Evolutionary conservation across 2,113 vertebrate genomes (phyloP), one percentile per base, ranked within the genome.

Genomic region (Acrocephalus arundinaceus): DNA sequence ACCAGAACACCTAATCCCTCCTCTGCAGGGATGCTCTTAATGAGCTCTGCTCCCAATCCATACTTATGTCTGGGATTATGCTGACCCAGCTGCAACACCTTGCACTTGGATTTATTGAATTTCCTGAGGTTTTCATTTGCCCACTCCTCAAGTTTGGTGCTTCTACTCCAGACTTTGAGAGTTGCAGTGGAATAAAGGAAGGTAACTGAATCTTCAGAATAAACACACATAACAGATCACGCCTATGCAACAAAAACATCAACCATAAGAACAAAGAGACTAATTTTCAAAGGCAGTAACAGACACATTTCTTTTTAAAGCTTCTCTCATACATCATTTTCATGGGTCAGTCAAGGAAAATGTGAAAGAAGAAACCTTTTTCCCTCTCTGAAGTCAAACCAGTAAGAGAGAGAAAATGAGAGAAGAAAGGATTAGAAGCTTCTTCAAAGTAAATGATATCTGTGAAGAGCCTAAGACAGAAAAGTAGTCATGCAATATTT

Each of bases 211-310:
- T 51, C n/a, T 74, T 86, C 45, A 71, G 66, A 91, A 75, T 51
- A 76, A 76, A 51, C 7, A 46, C 10, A 46, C 4, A 30, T 27
- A 68, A 41, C 7, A 83, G 18, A 22, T 62, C 31, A 25, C 24
- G 55, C 37, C 73, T 66, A 30, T 66, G 58, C 33, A 83, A 57
- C 13, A 41, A 72, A 68, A 52, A 62, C 13, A 6, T 46, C 49
- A 94, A 3, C 46, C 7, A 0, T 35, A 51, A 71, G 33, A 87
- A 77, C 25, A 90, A 51, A 89, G 37, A 91, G 21, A 49, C 31
- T 72, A 45, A 81, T 92, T 93, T 92, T 89, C 59, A 88, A 93
- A 93, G 35, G 52, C n/a, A 87, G 27, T 58, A 92, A 76, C 20
- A 30, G 49, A 48, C 12, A 41, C 15, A 49, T 48, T 54, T 74